phyloP scores from a whole-genome alignment of 2,113 vertebrate genomes.

The Ornithorhynchus anatinus region DNA sequence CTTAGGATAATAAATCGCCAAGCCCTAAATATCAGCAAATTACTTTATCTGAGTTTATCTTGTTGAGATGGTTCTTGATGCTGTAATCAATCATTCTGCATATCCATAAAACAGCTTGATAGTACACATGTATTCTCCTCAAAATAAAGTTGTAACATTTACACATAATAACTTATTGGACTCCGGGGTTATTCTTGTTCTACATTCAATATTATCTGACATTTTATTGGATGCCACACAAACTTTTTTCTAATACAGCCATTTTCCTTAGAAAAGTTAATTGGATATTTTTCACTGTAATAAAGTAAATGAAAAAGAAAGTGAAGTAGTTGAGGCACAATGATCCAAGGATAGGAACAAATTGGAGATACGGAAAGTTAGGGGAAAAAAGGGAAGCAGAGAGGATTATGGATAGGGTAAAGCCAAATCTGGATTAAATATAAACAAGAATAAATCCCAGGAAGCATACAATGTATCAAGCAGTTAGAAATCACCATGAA shows the following conservation, averaged over 20 bases:
- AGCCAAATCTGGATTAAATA: neutral
- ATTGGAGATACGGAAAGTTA: neutral
- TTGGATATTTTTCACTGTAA: conserved; percentile 47
- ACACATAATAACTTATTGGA: conserved; percentile 67
- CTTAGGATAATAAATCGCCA: conserved; percentile 69
- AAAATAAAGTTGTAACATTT: conserved; percentile 72
- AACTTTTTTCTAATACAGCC: conserved; percentile 67
- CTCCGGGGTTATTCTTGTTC: conserved; percentile 56
- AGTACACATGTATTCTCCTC: conserved; percentile 65
- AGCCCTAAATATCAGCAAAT: conserved; percentile 70
- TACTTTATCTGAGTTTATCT: conserved; percentile 75
- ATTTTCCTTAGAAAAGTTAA: conserved; percentile 62
- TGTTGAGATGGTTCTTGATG: conserved; percentile 51
- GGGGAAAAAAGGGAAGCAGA: neutral
- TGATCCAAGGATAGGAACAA: neutral
- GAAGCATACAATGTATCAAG: no score
- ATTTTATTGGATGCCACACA: conserved; percentile 68
- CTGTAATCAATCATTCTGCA: conserved; percentile 64
- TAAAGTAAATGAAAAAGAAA: conserved; percentile 24
- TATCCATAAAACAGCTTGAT: conserved; percentile 68
- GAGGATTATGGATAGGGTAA: neutral
- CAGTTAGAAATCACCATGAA: no score
- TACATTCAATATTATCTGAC: conserved; percentile 65
- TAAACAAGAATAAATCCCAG: neutral
- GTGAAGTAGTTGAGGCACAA: neutral